These are phyloP conservation scores for Delphinus delphis DNA, from an alignment of 2,113 vertebrate species.

Conservation along the genomic window DNA sequence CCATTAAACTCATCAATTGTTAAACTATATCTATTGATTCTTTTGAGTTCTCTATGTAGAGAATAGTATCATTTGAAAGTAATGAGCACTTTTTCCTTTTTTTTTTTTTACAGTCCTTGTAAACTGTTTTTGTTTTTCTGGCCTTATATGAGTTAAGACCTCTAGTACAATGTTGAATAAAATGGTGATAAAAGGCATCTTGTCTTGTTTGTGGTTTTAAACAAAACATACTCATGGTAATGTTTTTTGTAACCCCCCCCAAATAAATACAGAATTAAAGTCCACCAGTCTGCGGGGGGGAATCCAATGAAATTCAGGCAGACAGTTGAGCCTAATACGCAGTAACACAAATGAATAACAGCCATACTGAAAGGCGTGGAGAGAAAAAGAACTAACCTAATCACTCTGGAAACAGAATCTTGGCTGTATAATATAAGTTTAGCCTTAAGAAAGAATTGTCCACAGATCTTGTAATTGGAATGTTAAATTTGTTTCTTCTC, in stretches of 20 bases:
- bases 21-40: neutral
- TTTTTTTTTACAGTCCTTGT: neutral
- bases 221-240: neutral
- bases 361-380: neutral
- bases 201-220: neutral
- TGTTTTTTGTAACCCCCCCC: neutral
- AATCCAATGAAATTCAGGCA: neutral
- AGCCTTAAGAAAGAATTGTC: neutral
- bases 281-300: neutral
- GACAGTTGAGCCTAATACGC: neutral
- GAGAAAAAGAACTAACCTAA: neutral
- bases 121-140: neutral
- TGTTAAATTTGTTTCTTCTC: neutral
- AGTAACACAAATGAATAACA: neutral
- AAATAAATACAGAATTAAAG: neutral
- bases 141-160: neutral
- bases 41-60: neutral
- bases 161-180: neutral
- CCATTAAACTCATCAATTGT: neutral
- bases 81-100: neutral
- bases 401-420: neutral
- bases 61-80: neutral
- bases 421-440: neutral
- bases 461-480: neutral
- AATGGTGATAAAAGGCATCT: neutral